Conservation (phyloP, 1,140 invertebrate genomes). For the Drosophila nikananu region DNA sequence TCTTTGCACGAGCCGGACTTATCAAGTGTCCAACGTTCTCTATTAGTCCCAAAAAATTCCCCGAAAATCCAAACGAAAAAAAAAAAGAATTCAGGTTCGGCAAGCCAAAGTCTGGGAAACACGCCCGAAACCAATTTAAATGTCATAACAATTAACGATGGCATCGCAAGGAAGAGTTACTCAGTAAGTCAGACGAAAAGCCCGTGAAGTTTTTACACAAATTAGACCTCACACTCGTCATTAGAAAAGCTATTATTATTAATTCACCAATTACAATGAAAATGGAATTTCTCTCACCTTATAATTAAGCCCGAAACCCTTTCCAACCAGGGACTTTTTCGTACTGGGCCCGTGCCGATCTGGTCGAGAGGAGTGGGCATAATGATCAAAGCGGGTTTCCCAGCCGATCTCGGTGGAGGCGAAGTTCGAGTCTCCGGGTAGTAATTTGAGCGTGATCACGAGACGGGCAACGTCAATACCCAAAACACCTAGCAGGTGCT, state of each 20-base stretch:
- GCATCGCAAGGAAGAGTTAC: background rate
- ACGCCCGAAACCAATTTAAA: conserved; percentile 23
- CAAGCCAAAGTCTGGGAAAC: background rate
- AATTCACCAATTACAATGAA: conserved; percentile 40
- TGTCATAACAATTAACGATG: conserved; percentile 5
- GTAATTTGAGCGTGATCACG: conserved; percentile 66
- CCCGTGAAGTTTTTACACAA: background rate
- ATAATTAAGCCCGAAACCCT: conserved; percentile 52
- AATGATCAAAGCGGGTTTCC: conserved; percentile 69
- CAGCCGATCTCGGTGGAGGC: conserved; percentile 31
- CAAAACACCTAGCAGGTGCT: conserved; percentile 52
- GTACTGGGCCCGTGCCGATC: conserved; percentile 10
- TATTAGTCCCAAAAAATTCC: conserved; percentile 44
- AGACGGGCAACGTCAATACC: conserved; percentile 46
- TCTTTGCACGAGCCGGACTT: conserved; percentile 19
- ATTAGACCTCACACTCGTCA: conserved; percentile 1
- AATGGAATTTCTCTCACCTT: conserved; percentile 46
- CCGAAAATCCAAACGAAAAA: conserved; percentile 26
- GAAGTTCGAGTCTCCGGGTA: conserved; percentile 37
- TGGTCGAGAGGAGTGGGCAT: conserved; percentile 25
- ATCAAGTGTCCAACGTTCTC: conserved; percentile 1
- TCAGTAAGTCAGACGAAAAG: background rate
- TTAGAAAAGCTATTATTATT: conserved; percentile 45
- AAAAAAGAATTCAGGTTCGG: conserved; percentile 19
- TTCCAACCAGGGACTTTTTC: conserved; percentile 57